Evolutionary conservation across 2,888 invertebrate species (phyloP).

Genomic region (Nomada goodeniana): DNA sequence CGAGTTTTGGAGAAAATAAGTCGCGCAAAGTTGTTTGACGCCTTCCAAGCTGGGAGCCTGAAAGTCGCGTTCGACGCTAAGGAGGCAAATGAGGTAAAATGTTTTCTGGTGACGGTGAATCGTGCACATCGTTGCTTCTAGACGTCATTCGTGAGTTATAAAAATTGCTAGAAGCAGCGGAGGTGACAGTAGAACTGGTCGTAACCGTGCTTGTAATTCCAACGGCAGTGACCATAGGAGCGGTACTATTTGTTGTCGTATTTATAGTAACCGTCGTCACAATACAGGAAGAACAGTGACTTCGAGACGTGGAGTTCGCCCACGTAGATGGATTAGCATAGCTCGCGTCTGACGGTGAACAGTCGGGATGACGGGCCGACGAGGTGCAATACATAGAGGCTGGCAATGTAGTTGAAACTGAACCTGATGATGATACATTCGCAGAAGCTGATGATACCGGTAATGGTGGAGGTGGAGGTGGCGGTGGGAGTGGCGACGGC

Average conservation of each 20-base stretch:
- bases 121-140: constrained; percentile 72
- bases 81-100: constrained; percentile 81
- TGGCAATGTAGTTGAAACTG: constrained; percentile 56
- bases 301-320: constrained; percentile 59
- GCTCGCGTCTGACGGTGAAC: constrained; percentile 54
- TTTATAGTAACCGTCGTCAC: constrained; percentile 68
- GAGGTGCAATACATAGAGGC: constrained; percentile 57
- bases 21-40: constrained; percentile 59
- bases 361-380: constrained; percentile 61
- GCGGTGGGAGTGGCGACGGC: constrained; percentile 59
- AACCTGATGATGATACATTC: constrained; percentile 50
- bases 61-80: constrained; percentile 76
- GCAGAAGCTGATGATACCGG: constrained; percentile 38
- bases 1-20: constrained; percentile 51
- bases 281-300: constrained; percentile 67
- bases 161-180: constrained; percentile 57
- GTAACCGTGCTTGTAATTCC: constrained; percentile 62
- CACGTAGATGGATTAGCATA: constrained; percentile 58
- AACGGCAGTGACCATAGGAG: constrained; percentile 50
- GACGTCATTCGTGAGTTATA: constrained; percentile 67
- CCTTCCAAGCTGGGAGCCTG: constrained; percentile 60
- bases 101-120: constrained; percentile 79
- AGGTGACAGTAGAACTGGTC: constrained; percentile 58
- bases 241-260: constrained; percentile 60
- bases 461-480: constrained; percentile 67